These are phyloP conservation scores for Siderastrea siderea DNA, from an alignment of 92 coral and sea anemone species.

Conservation along the genomic window DNA sequence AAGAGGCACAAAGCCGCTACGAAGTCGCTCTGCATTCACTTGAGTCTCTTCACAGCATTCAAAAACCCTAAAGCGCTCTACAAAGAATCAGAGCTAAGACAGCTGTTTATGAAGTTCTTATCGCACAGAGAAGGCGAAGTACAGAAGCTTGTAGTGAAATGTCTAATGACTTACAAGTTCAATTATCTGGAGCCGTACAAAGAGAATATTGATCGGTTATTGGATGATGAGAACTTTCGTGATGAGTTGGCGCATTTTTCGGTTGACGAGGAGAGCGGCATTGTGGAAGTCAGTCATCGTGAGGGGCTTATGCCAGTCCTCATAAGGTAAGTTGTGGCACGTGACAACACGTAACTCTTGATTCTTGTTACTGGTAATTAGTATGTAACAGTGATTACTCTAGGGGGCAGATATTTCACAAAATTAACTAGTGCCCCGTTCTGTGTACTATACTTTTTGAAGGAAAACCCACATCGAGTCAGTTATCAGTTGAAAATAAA, in stretches of 20 bases:
- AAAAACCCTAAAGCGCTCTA: slow-evolving; percentile 86
- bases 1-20: slow-evolving; percentile 78
- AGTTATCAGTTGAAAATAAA: too few relatives aligned
- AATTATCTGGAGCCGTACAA: slow-evolving; percentile 87
- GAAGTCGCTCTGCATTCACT: slow-evolving; percentile 84
- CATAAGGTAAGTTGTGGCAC: slow-evolving; percentile 70
- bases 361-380: not conserved
- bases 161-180: slow-evolving; percentile 90
- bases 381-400: too few relatives aligned
- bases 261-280: slow-evolving; percentile 83
- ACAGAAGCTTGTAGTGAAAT: slow-evolving; percentile 89
- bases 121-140: slow-evolving; percentile 90
- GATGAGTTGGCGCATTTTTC: slow-evolving; percentile 92
- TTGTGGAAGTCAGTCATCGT: slow-evolving; percentile 83
- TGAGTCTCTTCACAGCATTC: slow-evolving; percentile 82
- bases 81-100: slow-evolving; percentile 79
- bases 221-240: slow-evolving; percentile 92
- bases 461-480: too few relatives aligned
- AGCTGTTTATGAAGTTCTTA: slow-evolving; percentile 75
- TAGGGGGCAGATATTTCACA: too few relatives aligned
- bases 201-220: slow-evolving; percentile 83
- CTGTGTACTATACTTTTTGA: too few relatives aligned
- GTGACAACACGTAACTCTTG: not conserved
- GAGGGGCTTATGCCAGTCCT: slow-evolving; percentile 88
- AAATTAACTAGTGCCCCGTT: too few relatives aligned